Conservation (phyloP, 2,888 invertebrate genomes). For the Sesia apiformis region DNA sequence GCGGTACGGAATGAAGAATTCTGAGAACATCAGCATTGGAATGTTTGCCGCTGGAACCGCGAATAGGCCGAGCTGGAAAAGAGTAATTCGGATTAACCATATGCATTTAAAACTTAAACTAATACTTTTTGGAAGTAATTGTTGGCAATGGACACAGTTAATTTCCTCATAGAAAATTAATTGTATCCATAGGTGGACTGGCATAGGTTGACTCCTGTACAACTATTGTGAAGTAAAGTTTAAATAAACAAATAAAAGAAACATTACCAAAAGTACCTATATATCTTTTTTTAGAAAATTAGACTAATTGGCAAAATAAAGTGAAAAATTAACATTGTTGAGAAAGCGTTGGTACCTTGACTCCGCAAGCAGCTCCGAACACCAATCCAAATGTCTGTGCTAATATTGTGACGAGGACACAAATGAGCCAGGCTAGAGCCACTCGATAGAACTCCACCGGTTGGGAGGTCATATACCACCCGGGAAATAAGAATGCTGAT, state of each 20-base stretch:
- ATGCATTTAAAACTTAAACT: no score
- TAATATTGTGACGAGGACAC: constrained; percentile 79
- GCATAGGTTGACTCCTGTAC: no score
- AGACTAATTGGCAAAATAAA: no score
- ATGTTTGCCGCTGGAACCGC: constrained; percentile 85
- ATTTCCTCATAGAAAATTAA: no score
- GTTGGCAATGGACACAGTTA: no score
- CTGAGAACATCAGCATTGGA: constrained; percentile 88
- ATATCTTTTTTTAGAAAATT: no score
- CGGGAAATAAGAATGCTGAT: constrained; percentile 79
- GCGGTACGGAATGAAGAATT: constrained; percentile 85
- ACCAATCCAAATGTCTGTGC: constrained; percentile 86
- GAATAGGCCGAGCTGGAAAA: constrained; percentile 82
- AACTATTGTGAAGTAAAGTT: no score
- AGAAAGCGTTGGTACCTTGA: constrained; percentile 62
- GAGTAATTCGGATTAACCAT: constrained; percentile 2
- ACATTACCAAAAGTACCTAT: no score
- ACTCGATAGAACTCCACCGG: constrained; percentile 77
- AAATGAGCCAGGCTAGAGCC: constrained; percentile 78
- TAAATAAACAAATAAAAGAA: no score
- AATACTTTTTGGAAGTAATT: no score
- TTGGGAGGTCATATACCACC: constrained; percentile 87
- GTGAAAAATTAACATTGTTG: background rate
- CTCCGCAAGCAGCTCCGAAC: constrained; percentile 80
- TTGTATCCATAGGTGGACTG: no score